Percentiles rank a stretch among this genome's conserved stretches.
Evolutionary conservation across 1,140 invertebrate species (phyloP).

Genomic region (Caenorhabditis inopinata): DNA sequence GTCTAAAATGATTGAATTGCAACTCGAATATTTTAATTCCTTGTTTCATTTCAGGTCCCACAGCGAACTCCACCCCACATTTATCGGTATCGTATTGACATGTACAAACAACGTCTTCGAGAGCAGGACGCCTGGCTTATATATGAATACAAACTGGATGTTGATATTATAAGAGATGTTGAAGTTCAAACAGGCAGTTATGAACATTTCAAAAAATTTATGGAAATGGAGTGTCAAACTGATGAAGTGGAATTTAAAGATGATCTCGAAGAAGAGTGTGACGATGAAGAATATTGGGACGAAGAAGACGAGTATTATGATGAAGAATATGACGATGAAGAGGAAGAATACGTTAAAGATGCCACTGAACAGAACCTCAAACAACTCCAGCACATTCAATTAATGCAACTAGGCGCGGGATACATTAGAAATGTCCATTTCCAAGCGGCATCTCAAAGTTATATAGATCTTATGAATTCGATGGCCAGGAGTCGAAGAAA

Average conservation of each 20-base stretch:
- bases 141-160: background rate
- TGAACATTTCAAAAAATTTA: background rate
- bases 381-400: no score
- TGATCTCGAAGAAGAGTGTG: background rate
- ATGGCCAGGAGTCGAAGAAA: no score
- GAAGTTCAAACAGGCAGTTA: background rate
- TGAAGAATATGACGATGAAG: background rate
- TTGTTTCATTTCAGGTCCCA: conserved; percentile 11
- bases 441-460: no score
- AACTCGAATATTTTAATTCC: no score
- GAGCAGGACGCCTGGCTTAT: background rate
- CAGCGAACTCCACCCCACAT: background rate
- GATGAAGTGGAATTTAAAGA: background rate
- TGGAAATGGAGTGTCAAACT: background rate
- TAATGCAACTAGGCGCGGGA: no score
- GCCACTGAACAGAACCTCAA: no score
- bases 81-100: background rate
- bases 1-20: no score
- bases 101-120: background rate
- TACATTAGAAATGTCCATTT: no score
- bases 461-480: no score
- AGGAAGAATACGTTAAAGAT: no score
- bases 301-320: background rate
- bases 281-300: background rate
- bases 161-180: background rate